Percentiles rank a stretch among this genome's conserved stretches.
Evolutionary conservation across 1,140 invertebrate genomes (phyloP).

Genomic region (Scylla paramamosain): DNA sequence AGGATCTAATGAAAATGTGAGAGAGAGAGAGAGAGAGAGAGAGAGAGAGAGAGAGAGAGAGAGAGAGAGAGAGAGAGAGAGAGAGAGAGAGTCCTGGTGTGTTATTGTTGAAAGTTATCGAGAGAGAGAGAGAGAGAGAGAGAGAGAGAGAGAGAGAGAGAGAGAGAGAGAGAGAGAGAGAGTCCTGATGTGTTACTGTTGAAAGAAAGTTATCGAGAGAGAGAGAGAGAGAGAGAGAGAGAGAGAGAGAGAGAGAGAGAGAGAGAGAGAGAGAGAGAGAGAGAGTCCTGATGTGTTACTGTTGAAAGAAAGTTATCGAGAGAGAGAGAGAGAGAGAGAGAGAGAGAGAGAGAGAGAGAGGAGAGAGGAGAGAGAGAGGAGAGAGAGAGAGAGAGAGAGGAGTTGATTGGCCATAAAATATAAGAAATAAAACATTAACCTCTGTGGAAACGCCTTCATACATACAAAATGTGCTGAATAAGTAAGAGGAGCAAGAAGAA

Average conservation of each 20-base stretch:
- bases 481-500: not conserved
- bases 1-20: not conserved
- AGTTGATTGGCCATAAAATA: too few species aligned
- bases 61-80: not conserved
- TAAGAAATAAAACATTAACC: too few species aligned
- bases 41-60: slow-evolving; percentile 28
- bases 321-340: slow-evolving; percentile 39
- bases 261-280: not conserved
- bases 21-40: slow-evolving; percentile 21
- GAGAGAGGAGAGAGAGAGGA: not conserved
- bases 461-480: too few species aligned
- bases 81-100: not conserved
- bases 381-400: slow-evolving; percentile 38
- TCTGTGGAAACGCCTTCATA: too few species aligned
- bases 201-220: not conserved
- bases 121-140: not conserved
- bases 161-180: not conserved
- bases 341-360: not conserved
- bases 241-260: slow-evolving; percentile 38
- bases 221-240: slow-evolving; percentile 22
- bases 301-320: not conserved
- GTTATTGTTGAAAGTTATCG: not conserved
- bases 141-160: slow-evolving; percentile 17
- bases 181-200: too few species aligned
- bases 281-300: not conserved